Conservation (phyloP, 1,140 invertebrate species). For the Caerostris darwini region DNA sequence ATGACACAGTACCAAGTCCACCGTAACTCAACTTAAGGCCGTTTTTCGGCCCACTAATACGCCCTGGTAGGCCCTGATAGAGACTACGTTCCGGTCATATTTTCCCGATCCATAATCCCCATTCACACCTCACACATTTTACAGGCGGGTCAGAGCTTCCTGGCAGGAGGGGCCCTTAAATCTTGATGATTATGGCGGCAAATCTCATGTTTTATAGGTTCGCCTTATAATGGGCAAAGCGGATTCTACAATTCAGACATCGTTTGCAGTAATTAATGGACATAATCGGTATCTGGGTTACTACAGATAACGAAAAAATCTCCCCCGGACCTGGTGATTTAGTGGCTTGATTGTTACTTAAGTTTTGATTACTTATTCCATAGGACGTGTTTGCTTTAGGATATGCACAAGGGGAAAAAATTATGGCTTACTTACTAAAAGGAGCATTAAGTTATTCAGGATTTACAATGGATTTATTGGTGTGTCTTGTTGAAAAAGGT, state of each 20-base stretch:
- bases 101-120: not conserved
- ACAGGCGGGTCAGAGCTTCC: not conserved
- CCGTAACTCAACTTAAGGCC: not conserved
- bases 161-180: not conserved
- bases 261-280: not conserved
- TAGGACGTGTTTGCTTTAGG: not conserved
- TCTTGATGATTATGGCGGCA: not conserved
- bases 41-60: conserved; percentile 8
- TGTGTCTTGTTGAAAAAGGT: too few species aligned
- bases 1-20: not conserved
- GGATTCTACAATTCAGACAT: not conserved
- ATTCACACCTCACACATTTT: conserved; percentile 1
- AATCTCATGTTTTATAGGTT: conserved; percentile 8
- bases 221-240: not conserved
- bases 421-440: not conserved
- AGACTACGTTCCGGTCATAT: conserved; percentile 19
- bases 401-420: not conserved
- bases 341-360: not conserved
- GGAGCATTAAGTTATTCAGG: too few species aligned
- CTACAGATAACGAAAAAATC: conserved; percentile 21
- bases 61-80: conserved; percentile 9
- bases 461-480: too few species aligned
- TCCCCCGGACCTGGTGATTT: not conserved
- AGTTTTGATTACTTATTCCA: not conserved
- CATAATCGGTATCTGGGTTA: conserved; percentile 17